Evolutionary conservation across 2,888 invertebrate genomes (phyloP), one percentile per base, ranked within the genome.

Genomic region (Drosophila kokeensis): DNA sequence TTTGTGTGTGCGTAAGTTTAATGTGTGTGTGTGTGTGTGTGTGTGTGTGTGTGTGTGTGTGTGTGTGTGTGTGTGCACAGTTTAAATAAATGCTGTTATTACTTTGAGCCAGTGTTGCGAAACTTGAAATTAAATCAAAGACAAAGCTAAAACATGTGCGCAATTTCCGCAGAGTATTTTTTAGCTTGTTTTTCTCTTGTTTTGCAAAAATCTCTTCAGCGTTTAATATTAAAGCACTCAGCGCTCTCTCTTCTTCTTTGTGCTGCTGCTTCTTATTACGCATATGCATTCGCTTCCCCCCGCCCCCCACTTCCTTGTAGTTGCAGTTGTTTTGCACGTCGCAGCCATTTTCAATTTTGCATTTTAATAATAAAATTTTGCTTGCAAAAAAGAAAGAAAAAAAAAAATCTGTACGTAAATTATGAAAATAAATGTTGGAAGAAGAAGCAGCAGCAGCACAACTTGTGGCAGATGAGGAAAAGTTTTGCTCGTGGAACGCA

Each of bases 341-440:
- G 74, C 79, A 75, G 68, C 87, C 84, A 73, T 81, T 90, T 86
- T 90, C 86, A 86, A 90, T 90, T 86, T 89, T 86, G 90, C 90
- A 86, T 90, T 86, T 90, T 86, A 86, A 86, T 86, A 86, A 90
- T 90, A 86, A 87, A 87, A 89, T 90, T 89, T 83, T 89, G 89
- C 69, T 69, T 53, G 71, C 73, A 77, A 45, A 18, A n/a, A 18
- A 18, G 36, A 55, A 27, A 2, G 5, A 21, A 53, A 21, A 21
- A 36, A 30, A 11, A 32, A 32, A 11, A 32, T 11, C n/a, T 15
- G n/a, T n/a, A 18, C 34, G 45, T 45, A 45, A 45, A 45, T 45
- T 45, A 45, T 45, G 36, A 61, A 48, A 70, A 70, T 65, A 67
- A 62, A 73, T 45, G 15, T 61, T 82, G 64, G 63, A 72, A 66